Evolutionary conservation across 2,797 vertebrate species (phyloP).

Genomic region (Microchirus variegatus): DNA sequence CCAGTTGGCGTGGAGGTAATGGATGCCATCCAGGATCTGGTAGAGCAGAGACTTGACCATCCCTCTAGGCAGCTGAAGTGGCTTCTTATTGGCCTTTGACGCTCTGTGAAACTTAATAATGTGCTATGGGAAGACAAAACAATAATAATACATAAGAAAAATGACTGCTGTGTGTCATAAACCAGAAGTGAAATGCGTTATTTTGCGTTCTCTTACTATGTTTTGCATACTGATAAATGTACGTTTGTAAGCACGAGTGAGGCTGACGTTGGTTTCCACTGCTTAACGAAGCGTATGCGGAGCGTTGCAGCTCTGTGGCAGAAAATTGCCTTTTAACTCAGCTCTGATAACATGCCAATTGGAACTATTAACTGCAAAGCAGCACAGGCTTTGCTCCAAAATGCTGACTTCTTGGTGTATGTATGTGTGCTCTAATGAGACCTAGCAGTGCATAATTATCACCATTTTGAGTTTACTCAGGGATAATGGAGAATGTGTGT

Average conservation of each 20-base stretch:
- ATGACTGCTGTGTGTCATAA: not conserved
- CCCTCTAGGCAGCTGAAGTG: conserved; percentile 98
- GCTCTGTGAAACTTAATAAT: conserved; percentile 99
- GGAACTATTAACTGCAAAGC: conserved; percentile 31
- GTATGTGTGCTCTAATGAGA: conserved; percentile 31
- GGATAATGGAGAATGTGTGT: conserved; percentile 2
- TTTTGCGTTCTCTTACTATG: conserved; percentile 4
- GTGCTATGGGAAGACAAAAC: conserved; percentile 83
- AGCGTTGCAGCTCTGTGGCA: conserved; percentile 43
- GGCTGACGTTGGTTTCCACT: conserved; percentile 51
- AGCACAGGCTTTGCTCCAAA: conserved; percentile 13
- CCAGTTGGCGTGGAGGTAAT: conserved; percentile 99
- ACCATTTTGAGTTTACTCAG: conserved; percentile 9
- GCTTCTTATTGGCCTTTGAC: conserved; percentile 99
- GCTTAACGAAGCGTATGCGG: conserved; percentile 34
- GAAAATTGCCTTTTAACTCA: conserved; percentile 47
- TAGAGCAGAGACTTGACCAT: conserved; percentile 99
- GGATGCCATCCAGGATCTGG: conserved; percentile 99
- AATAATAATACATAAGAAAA: conserved; percentile 40
- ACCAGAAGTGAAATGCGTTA: conserved; percentile 2
- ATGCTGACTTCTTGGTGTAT: conserved; percentile 16
- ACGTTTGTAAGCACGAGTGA: conserved; percentile 16
- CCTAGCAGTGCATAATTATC: conserved; percentile 30
- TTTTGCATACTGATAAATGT: conserved; percentile 10
- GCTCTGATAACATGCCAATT: conserved; percentile 35